phyloP scores from a whole-genome alignment of 1,140 invertebrate species.

The Uloborus diversus region DNA sequence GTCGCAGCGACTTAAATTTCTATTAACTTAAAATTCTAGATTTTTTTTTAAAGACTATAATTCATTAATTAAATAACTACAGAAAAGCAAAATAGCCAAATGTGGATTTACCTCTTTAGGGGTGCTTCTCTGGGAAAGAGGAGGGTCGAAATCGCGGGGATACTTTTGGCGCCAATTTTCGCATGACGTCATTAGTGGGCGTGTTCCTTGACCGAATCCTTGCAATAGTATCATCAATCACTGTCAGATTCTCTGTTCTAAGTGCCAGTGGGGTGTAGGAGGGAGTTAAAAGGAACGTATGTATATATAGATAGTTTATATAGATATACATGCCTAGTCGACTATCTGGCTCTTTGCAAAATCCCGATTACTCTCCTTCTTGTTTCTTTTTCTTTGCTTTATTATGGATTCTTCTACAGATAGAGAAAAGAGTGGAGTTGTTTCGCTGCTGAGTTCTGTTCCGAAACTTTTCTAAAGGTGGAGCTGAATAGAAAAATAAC shows the following conservation, averaged over 20 bases:
- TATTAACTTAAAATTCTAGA: too few species aligned
- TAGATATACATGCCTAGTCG: conserved; percentile 26
- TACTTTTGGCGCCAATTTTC: conserved; percentile 41
- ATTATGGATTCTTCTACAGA: too few species aligned
- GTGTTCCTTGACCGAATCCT: conserved; percentile 47
- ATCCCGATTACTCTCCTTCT: conserved; percentile 29
- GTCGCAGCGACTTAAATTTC: too few species aligned
- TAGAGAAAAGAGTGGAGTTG: too few species aligned
- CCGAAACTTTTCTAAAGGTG: too few species aligned
- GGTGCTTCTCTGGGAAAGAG: conserved; percentile 16
- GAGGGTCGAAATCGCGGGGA: too few species aligned
- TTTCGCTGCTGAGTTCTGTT: too few species aligned
- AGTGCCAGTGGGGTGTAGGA: conserved; percentile 29
- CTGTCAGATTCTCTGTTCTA: conserved; percentile 25
- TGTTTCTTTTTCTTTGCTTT: conserved; percentile 48
- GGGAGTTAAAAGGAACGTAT: background rate
- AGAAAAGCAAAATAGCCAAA: conserved; percentile 7
- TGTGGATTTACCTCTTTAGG: too few species aligned
- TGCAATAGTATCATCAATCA: conserved; percentile 40
- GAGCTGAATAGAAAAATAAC: too few species aligned
- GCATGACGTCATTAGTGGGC: conserved; percentile 28
- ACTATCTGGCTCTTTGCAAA: conserved; percentile 34
- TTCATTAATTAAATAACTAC: too few species aligned
- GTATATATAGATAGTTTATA: conserved; percentile 52
- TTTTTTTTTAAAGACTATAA: too few species aligned